A percentile compares a stretch with the other conserved stretches of the same genome.
These are phyloP conservation scores for Sphenopsis melanotis DNA, from an alignment of 2,797 vertebrate species.

Conservation along the genomic window DNA sequence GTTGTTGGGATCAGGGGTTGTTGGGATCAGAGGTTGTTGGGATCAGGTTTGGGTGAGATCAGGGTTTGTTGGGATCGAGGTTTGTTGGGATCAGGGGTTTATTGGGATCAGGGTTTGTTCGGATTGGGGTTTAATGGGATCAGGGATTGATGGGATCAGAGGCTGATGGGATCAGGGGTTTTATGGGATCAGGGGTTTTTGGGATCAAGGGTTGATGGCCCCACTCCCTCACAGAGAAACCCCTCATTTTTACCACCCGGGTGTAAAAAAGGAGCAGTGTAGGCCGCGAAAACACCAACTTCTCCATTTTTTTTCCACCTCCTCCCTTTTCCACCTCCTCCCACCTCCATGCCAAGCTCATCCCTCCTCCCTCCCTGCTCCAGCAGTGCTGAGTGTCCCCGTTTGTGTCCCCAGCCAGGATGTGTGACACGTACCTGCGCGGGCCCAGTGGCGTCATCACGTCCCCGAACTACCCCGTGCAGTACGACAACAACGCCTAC, in stretches of 20 bases:
- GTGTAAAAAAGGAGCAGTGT: rapidly evolving
- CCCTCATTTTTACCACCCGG: rapidly evolving
- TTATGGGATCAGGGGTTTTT: rapidly evolving
- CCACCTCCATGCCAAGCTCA: rapidly evolving
- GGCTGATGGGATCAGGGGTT: rapidly evolving
- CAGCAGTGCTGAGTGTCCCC: rapidly evolving
- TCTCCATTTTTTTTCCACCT: rapidly evolving
- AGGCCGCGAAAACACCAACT: rapidly evolving
- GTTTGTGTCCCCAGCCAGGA: conserved; percentile 82
- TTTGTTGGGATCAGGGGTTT: background rate
- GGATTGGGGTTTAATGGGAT: rapidly evolving
- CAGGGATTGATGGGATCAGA: rapidly evolving
- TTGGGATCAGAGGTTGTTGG: rapidly evolving
- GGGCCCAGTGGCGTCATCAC: conserved; percentile 93
- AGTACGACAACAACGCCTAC: conserved; percentile 98
- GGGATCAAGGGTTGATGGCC: background rate
- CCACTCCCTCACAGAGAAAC: background rate
- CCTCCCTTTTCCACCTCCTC: rapidly evolving
- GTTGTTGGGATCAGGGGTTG: rapidly evolving
- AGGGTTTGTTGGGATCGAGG: rapidly evolving
- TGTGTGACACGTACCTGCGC: conserved; percentile 91
- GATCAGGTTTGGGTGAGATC: no score
- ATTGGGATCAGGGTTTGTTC: rapidly evolving
- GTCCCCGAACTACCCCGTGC: conserved; percentile 96
- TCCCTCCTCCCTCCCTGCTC: rapidly evolving